A percentile compares a stretch with the other conserved stretches of the same genome.
Evolutionary conservation across 2,888 invertebrate species (phyloP).

Genomic region (Andricus quercusramuli): DNA sequence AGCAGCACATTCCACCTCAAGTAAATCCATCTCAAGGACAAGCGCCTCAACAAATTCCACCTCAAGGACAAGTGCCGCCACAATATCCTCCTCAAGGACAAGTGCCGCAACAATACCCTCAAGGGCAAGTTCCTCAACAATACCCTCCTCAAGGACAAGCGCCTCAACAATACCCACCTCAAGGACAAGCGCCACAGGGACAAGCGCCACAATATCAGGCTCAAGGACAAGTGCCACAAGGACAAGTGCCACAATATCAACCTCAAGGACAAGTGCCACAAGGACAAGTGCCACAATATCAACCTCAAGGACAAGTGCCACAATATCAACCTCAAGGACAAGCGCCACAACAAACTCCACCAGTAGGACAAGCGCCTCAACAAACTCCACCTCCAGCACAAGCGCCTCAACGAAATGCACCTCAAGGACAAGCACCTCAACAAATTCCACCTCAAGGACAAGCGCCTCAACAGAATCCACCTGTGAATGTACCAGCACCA

Average conservation of each 20-base stretch:
- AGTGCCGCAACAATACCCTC: too few relatives aligned
- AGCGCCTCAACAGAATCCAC: neutral
- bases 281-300: conserved; percentile 6
- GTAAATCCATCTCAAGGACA: conserved; percentile 48
- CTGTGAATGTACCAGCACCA: neutral
- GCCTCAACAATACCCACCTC: conserved; percentile 49
- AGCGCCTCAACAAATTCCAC: conserved; percentile 49
- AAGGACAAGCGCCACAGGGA: neutral
- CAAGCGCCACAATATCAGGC: too few relatives aligned
- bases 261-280: conserved; percentile 23
- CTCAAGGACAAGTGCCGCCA: conserved; percentile 28
- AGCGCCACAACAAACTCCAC: conserved; percentile 58
- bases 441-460: neutral
- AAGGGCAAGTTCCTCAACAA: conserved; percentile 56
- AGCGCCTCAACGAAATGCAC: conserved; percentile 59
- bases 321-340: conserved; percentile 50
- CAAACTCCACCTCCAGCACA: conserved; percentile 59
- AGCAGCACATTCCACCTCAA: too few relatives aligned
- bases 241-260: conserved; percentile 53
- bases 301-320: conserved; percentile 39
- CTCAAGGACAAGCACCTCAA: conserved; percentile 43
- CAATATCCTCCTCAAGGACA: too few relatives aligned
- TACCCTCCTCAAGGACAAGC: conserved; percentile 52
- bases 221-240: conserved; percentile 45
- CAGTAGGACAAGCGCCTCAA: conserved; percentile 56